Evolutionary conservation across 1,140 invertebrate genomes (phyloP).

Genomic region (Orius laevigatus): DNA sequence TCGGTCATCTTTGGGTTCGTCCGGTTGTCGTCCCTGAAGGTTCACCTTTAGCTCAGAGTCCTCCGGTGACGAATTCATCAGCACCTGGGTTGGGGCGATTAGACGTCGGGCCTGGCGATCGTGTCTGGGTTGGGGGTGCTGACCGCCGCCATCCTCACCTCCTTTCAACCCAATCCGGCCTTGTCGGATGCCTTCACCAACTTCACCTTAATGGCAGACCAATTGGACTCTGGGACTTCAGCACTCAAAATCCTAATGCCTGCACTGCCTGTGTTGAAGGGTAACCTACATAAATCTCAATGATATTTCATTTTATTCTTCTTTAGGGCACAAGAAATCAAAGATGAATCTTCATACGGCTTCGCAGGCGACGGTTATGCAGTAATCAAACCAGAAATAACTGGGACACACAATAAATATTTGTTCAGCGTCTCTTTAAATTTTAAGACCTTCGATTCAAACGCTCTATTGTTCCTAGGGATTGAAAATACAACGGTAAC

Average conservation of each 20-base stretch:
- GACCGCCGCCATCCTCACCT: constrained; percentile 25
- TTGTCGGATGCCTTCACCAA: constrained; percentile 62
- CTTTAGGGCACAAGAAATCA: constrained; percentile 34
- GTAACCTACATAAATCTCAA: constrained; percentile 26
- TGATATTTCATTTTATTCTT: constrained; percentile 13
- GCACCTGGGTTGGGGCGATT: constrained; percentile 33
- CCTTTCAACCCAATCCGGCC: constrained; percentile 26
- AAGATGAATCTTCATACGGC: constrained; percentile 36
- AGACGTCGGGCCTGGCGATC: constrained; percentile 32
- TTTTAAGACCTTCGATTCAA: constrained; percentile 74
- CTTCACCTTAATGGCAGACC: constrained; percentile 56
- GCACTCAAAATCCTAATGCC: constrained; percentile 38
- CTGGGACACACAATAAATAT: constrained; percentile 46
- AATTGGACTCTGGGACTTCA: constrained; percentile 81
- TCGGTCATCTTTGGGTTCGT: constrained; percentile 36
- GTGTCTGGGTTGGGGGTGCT: constrained; percentile 39
- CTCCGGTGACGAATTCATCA: constrained; percentile 29
- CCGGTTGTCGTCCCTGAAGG: constrained; percentile 27
- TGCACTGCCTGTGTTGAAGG: constrained; percentile 63
- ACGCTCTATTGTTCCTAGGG: constrained; percentile 67
- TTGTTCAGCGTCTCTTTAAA: constrained; percentile 60
- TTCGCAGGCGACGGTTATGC: constrained; percentile 69
- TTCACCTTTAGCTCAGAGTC: constrained; percentile 24
- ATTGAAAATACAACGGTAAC: constrained; percentile 2
- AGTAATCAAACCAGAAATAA: constrained; percentile 40